Percentiles rank a stretch among this genome's conserved stretches.
Evolutionary conservation across 2,113 vertebrate genomes (phyloP).

Genomic region (Sprattus sprattus): DNA sequence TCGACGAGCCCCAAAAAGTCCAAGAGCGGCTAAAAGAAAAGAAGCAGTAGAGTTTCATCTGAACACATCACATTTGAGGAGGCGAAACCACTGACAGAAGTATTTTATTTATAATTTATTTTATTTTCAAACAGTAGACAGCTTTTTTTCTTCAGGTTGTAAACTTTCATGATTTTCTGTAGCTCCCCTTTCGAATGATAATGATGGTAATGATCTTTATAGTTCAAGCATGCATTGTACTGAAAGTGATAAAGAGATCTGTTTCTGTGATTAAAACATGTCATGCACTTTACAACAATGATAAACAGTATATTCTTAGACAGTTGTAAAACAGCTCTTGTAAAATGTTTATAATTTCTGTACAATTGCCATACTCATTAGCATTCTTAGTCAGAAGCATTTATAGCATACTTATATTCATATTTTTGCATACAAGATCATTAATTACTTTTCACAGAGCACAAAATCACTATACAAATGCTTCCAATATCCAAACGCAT

Average conservation of each 20-base stretch:
- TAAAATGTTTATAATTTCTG: not conserved
- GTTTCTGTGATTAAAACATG: not conserved
- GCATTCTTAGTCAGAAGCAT: not conserved
- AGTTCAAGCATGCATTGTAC: not conserved
- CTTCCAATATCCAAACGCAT: not conserved
- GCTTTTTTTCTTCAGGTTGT: not conserved
- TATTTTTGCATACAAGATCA: not conserved
- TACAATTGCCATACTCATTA: not conserved
- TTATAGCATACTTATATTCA: not conserved
- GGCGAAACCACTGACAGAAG: not conserved
- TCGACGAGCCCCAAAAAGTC: constrained; percentile 68
- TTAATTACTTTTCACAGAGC: not conserved
- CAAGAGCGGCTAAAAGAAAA: constrained; percentile 67
- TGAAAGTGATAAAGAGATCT: not conserved
- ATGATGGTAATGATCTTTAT: not conserved
- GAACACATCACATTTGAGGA: not conserved
- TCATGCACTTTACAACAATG: not conserved
- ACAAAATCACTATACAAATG: not conserved
- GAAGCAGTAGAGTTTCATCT: constrained; percentile 49
- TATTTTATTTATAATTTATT: not conserved
- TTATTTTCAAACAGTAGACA: not conserved
- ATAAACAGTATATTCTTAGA: not conserved
- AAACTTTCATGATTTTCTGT: not conserved
- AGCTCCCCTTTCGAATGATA: not conserved
- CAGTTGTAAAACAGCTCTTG: not conserved